phyloP scores from a whole-genome alignment of 2,888 invertebrate species.

The Phalangium opilio region DNA sequence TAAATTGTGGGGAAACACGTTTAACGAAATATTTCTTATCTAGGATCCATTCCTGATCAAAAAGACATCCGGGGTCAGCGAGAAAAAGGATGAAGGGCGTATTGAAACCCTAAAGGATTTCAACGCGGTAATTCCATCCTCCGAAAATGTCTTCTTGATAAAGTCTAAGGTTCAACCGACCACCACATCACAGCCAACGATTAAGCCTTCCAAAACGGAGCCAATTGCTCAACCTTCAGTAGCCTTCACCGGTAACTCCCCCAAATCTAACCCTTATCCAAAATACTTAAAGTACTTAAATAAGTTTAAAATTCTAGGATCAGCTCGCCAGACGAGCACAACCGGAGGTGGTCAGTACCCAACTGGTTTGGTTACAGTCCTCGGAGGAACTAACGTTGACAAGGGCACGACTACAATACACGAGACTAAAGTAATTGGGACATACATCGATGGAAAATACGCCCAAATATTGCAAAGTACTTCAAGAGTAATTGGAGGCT shows the following conservation, averaged over 20 bases:
- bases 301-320: too few relatives aligned
- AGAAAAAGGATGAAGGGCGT: too few relatives aligned
- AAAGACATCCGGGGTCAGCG: too few relatives aligned
- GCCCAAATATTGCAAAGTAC: slow-evolving; percentile 72
- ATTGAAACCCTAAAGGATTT: neutral
- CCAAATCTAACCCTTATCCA: too few relatives aligned
- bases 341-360: slow-evolving; percentile 32
- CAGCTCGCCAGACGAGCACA: neutral
- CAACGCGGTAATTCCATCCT: neutral
- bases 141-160: neutral
- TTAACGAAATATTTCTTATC: too few relatives aligned
- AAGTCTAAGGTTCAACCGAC: neutral
- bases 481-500: slow-evolving; percentile 37
- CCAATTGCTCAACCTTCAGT: too few relatives aligned
- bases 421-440: slow-evolving; percentile 77
- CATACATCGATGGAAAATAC: slow-evolving; percentile 58
- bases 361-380: slow-evolving; percentile 62
- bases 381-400: slow-evolving; percentile 66
- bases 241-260: too few relatives aligned
- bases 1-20: too few relatives aligned
- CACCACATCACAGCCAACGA: too few relatives aligned
- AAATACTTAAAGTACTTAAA: too few relatives aligned
- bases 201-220: too few relatives aligned
- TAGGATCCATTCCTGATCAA: too few relatives aligned
- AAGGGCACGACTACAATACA: slow-evolving; percentile 69